Percentiles rank a stretch among this genome's conserved stretches.
Conservation (phyloP, 2,797 vertebrate species). For the Gymnoscopelus microlampas region DNA sequence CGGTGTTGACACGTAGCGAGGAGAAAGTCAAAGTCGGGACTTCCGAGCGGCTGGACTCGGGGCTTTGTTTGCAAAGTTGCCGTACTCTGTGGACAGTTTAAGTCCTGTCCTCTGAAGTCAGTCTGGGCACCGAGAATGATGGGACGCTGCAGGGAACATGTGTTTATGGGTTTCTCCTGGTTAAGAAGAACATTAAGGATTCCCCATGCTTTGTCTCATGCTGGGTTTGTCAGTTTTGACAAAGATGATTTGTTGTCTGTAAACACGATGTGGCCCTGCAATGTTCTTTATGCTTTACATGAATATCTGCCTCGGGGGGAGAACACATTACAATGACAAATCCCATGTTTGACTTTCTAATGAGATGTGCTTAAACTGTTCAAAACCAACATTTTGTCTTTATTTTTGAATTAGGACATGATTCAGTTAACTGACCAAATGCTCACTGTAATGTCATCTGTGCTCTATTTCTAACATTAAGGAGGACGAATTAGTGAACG, state of each 20-base stretch:
- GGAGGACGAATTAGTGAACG: no score
- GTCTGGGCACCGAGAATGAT: slow-evolving; percentile 54
- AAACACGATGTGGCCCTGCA: slow-evolving; percentile 54
- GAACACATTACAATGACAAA: slow-evolving; percentile 79
- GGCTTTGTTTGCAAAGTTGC: slow-evolving; percentile 81
- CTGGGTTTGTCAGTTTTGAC: slow-evolving; percentile 78
- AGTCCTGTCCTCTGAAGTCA: slow-evolving; percentile 64
- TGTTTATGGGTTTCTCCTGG: slow-evolving; percentile 51
- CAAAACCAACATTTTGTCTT: slow-evolving; percentile 73
- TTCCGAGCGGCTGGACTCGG: slow-evolving; percentile 60
- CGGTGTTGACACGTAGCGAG: slow-evolving; percentile 72
- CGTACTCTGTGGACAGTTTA: slow-evolving; percentile 63
- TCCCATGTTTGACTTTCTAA: slow-evolving; percentile 82
- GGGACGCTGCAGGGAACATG: slow-evolving; percentile 59
- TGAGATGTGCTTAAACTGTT: slow-evolving; percentile 74
- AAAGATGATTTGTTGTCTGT: slow-evolving; percentile 79
- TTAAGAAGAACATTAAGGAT: slow-evolving; percentile 47
- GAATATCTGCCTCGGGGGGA: slow-evolving; percentile 67
- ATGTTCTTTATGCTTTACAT: slow-evolving; percentile 59
- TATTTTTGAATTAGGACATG: slow-evolving; percentile 33
- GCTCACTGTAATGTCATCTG: no score
- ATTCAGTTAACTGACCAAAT: background rate
- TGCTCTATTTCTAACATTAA: no score
- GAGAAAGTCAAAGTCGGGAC: slow-evolving; percentile 82
- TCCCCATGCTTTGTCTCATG: slow-evolving; percentile 54